Evolutionary conservation across 2,888 invertebrate species (phyloP).

Genomic region (Hyposoter didymator): DNA sequence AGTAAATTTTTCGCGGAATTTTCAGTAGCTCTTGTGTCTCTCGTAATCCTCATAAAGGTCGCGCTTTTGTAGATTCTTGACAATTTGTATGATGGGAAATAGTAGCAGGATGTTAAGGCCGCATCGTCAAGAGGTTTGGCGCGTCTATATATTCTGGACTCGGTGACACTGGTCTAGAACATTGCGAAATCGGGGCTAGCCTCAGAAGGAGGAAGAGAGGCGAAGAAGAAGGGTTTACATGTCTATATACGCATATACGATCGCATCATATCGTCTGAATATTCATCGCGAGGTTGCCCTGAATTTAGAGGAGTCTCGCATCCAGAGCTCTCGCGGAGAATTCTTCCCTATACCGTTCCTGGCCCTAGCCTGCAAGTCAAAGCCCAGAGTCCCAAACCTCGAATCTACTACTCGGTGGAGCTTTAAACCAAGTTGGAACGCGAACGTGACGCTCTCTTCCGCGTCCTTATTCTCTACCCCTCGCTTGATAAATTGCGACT

Average conservation of each 20-base stretch:
- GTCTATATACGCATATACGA: slow-evolving; percentile 35
- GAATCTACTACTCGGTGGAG: slow-evolving; percentile 24
- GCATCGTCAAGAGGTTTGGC: slow-evolving; percentile 25
- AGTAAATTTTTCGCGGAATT: neutral
- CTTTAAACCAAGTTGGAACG: slow-evolving; percentile 37
- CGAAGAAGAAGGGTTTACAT: neutral
- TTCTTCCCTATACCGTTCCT: neutral
- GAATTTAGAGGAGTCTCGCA: slow-evolving; percentile 57
- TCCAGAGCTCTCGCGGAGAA: slow-evolving; percentile 18
- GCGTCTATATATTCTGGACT: neutral
- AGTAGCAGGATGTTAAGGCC: slow-evolving; percentile 1
- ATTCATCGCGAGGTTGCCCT: slow-evolving; percentile 68
- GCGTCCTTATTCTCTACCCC: slow-evolving; percentile 36
- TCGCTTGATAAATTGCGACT: slow-evolving; percentile 41
- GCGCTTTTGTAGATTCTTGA: neutral
- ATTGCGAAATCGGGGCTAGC: slow-evolving; percentile 65
- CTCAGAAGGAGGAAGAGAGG: slow-evolving; percentile 36
- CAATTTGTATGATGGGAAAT: neutral
- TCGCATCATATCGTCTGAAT: slow-evolving; percentile 66
- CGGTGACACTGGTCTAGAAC: slow-evolving; percentile 49
- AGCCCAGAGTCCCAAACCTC: neutral
- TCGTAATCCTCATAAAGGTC: slow-evolving; percentile 20
- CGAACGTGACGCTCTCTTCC: slow-evolving; percentile 40
- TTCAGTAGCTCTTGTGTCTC: neutral
- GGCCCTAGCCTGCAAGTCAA: neutral